A percentile compares a stretch with the other conserved stretches of the same genome.
Conservation (phyloP, 1,140 invertebrate genomes). For the Probaryconus sp. region DNA sequence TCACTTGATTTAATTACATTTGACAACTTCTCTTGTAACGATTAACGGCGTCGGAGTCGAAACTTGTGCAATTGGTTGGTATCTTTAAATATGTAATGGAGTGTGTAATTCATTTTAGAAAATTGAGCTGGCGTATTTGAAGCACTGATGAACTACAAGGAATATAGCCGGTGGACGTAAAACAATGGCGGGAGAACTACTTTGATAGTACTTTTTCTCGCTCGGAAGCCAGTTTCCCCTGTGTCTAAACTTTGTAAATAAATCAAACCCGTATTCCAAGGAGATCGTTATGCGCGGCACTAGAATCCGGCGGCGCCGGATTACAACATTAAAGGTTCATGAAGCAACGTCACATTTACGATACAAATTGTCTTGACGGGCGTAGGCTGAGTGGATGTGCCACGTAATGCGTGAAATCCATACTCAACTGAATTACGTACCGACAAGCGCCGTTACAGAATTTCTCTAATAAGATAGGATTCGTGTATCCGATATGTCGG, state of each 20-base stretch:
- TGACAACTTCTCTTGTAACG: too few species aligned
- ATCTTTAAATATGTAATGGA: slow-evolving; percentile 42
- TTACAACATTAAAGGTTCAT: slow-evolving; percentile 35
- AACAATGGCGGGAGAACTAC: slow-evolving; percentile 52
- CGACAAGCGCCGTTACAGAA: slow-evolving; percentile 23
- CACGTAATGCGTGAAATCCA: slow-evolving; percentile 43
- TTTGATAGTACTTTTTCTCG: slow-evolving; percentile 45
- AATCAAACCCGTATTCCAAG: slow-evolving; percentile 43
- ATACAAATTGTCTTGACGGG: slow-evolving; percentile 48
- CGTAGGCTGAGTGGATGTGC: slow-evolving; percentile 28
- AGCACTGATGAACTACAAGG: slow-evolving; percentile 27
- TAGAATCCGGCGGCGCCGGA: slow-evolving; percentile 20
- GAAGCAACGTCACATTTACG: slow-evolving; percentile 44
- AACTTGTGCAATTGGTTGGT: too few species aligned
- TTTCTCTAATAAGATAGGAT: slow-evolving; percentile 33
- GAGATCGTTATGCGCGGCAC: slow-evolving; percentile 21
- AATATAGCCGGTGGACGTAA: slow-evolving; percentile 28
- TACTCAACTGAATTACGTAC: slow-evolving; percentile 33
- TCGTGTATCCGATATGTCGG: slow-evolving; percentile 15
- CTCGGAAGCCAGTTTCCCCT: slow-evolving; percentile 26
- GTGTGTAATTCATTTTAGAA: slow-evolving; percentile 38
- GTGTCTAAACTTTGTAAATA: slow-evolving; percentile 45
- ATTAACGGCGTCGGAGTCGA: too few species aligned
- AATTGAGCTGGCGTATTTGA: slow-evolving; percentile 37
- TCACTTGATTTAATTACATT: too few species aligned